Percentiles rank a stretch among this genome's conserved stretches.
Evolutionary conservation across 2,797 vertebrate species (phyloP).

Genomic region (Enteromius trimaculatus): DNA sequence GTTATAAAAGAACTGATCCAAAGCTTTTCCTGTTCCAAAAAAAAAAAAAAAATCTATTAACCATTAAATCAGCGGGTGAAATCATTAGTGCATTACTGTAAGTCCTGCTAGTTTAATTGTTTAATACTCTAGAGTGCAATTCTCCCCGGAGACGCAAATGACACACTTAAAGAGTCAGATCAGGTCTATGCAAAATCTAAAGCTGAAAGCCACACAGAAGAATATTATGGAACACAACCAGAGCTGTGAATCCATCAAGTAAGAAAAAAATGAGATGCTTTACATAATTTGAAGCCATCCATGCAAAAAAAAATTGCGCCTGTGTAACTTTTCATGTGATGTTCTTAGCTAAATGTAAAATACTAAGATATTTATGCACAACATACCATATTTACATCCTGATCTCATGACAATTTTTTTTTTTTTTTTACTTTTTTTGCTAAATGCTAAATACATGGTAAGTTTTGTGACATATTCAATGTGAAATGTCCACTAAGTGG

Average conservation of each 20-base stretch:
- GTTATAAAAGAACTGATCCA: not conserved
- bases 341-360: not conserved
- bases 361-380: not conserved
- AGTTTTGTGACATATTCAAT: not conserved
- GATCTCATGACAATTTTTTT: too few relatives aligned
- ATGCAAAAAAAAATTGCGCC: not conserved
- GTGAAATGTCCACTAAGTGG: not conserved
- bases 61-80: not conserved
- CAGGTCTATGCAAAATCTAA: not conserved
- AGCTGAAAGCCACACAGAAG: not conserved
- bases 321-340: not conserved
- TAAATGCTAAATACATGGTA: too few relatives aligned
- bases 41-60: constrained; percentile 25
- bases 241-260: not conserved
- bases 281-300: not conserved
- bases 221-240: constrained; percentile 1
- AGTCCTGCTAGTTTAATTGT: constrained; percentile 22
- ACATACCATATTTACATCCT: not conserved
- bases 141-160: constrained; percentile 27
- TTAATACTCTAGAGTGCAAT: constrained; percentile 27
- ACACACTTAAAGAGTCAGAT: not conserved
- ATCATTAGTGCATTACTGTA: constrained; percentile 20
- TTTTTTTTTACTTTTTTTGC: too few relatives aligned
- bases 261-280: not conserved
- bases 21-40: constrained; percentile 13